Evolutionary conservation across 2,113 vertebrate genomes (phyloP).

Genomic region (Platysteira castanea): DNA sequence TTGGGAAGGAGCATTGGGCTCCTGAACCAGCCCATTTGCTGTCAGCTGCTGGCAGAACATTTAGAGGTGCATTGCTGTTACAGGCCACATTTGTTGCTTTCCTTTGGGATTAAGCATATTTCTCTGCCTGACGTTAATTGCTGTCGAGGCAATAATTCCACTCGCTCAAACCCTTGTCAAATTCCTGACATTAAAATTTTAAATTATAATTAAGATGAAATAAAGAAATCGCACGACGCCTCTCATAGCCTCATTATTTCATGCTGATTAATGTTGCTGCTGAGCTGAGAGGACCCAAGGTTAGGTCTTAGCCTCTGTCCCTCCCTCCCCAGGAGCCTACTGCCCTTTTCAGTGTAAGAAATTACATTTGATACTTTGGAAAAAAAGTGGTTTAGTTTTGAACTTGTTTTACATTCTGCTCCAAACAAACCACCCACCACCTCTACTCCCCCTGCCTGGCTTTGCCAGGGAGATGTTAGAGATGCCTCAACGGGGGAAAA

Average conservation of each 20-base stretch:
- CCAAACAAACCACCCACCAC: not conserved
- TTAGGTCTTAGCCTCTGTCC: not conserved
- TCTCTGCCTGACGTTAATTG: not conserved
- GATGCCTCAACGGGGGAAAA: not conserved
- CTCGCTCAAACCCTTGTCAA: constrained; percentile 29
- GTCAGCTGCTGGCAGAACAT: not conserved
- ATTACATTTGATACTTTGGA: not conserved
- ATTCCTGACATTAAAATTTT: constrained; percentile 37
- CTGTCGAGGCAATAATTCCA: constrained; percentile 28
- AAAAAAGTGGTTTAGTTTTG: not conserved
- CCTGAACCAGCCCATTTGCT: not conserved
- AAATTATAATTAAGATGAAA: constrained; percentile 57
- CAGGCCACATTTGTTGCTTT: not conserved
- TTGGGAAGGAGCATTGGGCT: accelerated
- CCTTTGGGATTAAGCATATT: not conserved
- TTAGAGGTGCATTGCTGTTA: not conserved
- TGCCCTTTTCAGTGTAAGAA: not conserved
- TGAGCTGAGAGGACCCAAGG: not conserved
- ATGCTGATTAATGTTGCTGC: constrained; percentile 32
- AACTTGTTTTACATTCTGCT: not conserved
- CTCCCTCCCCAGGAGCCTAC: not conserved
- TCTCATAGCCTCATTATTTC: constrained; percentile 39
- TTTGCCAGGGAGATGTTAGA: not conserved
- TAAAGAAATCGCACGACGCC: not conserved
- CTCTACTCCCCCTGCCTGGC: not conserved